Percentiles rank a stretch among this genome's conserved stretches.
These are phyloP conservation scores for Temnothorax longispinosus DNA, from an alignment of 1,140 invertebrate genomes.

Conservation along the genomic window DNA sequence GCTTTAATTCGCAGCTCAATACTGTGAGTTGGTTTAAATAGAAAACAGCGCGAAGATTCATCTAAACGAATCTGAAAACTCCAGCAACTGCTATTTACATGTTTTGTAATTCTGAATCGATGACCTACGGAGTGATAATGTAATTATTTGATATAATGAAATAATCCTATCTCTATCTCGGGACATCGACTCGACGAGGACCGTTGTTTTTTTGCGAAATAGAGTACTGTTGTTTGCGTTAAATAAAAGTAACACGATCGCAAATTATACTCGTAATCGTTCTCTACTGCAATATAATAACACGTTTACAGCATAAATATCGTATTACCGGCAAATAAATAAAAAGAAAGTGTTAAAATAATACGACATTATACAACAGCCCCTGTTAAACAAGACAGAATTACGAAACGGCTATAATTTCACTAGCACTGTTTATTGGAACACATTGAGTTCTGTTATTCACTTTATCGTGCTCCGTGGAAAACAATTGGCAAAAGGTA, in stretches of 20 bases:
- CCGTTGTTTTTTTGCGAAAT: slow-evolving; percentile 26
- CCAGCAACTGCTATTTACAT: slow-evolving; percentile 46
- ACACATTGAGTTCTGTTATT: background rate
- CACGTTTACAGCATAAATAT: background rate
- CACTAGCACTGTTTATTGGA: slow-evolving; percentile 10
- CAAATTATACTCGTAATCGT: background rate
- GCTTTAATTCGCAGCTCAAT: slow-evolving; percentile 26
- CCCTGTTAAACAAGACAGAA: background rate
- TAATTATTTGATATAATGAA: slow-evolving; percentile 44
- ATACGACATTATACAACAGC: background rate
- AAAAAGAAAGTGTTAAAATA: slow-evolving; percentile 3
- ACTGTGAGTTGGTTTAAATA: background rate
- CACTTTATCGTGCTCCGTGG: background rate
- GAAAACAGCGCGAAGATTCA: slow-evolving; percentile 14
- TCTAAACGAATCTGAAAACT: slow-evolving; percentile 6
- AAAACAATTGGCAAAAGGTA: slow-evolving; percentile 9
- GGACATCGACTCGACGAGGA: background rate
- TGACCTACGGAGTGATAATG: slow-evolving; percentile 33
- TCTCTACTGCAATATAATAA: background rate
- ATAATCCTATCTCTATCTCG: slow-evolving; percentile 28
- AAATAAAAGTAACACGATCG: slow-evolving; percentile 31
- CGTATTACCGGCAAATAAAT: background rate
- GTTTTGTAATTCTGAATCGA: slow-evolving; percentile 50
- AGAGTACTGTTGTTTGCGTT: background rate
- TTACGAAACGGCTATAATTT: slow-evolving; percentile 12